Conservation (phyloP, 2,113 vertebrate genomes). For the Candoia aspera region DNA sequence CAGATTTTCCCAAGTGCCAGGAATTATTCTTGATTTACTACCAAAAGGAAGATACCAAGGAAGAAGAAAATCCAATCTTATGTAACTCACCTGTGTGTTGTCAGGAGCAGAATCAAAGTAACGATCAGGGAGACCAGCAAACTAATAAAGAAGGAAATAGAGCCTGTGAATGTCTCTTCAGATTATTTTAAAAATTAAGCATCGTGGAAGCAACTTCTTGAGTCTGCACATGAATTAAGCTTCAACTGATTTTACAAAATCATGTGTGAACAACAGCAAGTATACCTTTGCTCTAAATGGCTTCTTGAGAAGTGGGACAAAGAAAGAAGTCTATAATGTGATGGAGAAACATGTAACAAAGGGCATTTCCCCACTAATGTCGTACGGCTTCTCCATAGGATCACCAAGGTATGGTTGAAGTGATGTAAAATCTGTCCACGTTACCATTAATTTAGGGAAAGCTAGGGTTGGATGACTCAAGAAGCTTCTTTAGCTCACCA, state of each 20-base stretch:
- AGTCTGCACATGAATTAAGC: no score
- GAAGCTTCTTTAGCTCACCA: no score
- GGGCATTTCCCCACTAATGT: no score
- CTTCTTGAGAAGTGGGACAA: background rate
- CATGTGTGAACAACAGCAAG: no score
- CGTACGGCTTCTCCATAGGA: no score
- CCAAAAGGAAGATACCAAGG: background rate
- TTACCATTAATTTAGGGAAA: no score
- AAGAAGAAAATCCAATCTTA: background rate
- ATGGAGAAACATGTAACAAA: background rate
- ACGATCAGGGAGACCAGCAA: fast-evolving
- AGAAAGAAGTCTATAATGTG: background rate
- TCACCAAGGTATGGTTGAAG: background rate
- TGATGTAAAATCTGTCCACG: background rate
- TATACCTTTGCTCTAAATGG: no score
- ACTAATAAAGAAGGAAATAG: background rate
- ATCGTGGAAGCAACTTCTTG: background rate
- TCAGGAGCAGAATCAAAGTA: background rate
- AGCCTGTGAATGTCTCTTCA: background rate
- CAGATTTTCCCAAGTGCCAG: background rate
- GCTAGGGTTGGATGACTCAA: no score
- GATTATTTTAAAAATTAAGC: background rate
- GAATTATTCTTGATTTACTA: background rate
- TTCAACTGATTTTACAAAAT: no score
- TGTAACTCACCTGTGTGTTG: background rate